These are phyloP conservation scores for Platichthys stellatus DNA, from an alignment of 2,113 vertebrate species.

Conservation along the genomic window DNA sequence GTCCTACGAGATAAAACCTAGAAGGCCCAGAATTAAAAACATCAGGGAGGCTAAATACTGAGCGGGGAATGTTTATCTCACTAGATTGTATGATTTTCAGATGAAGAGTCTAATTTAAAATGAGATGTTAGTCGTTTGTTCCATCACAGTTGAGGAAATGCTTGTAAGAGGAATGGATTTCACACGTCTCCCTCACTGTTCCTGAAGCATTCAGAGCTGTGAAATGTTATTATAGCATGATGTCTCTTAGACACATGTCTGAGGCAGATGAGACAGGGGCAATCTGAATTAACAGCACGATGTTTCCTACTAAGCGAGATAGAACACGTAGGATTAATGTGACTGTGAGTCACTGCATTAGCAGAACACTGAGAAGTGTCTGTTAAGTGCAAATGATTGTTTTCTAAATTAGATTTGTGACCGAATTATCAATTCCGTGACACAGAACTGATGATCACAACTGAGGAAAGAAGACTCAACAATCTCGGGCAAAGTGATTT, in stretches of 20 bases:
- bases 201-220: slow-evolving; percentile 21
- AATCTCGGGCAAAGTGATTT: neutral
- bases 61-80: slow-evolving; percentile 12
- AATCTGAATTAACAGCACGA: slow-evolving; percentile 10
- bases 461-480: neutral
- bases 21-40: neutral
- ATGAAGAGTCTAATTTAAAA: slow-evolving; percentile 28
- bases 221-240: slow-evolving; percentile 29
- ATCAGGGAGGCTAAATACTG: neutral
- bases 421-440: neutral
- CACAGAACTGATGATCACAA: slow-evolving; percentile 12
- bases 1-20: neutral
- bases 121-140: slow-evolving; percentile 1
- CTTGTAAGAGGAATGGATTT: slow-evolving; percentile 39
- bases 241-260: slow-evolving; percentile 23
- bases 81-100: slow-evolving; percentile 10
- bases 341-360: neutral
- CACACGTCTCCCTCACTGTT: slow-evolving; percentile 35
- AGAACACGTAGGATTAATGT: slow-evolving; percentile 4
- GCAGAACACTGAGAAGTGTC: neutral
- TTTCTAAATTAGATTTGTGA: slow-evolving; percentile 7
- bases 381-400: slow-evolving; percentile 1
- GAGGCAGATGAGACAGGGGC: slow-evolving; percentile 8
- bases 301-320: slow-evolving; percentile 20
- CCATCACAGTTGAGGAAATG: neutral